A percentile compares a stretch with the other conserved stretches of the same genome.
phyloP scores from a whole-genome alignment of 2,797 vertebrate genomes.

The Tenualosa ilisha region DNA sequence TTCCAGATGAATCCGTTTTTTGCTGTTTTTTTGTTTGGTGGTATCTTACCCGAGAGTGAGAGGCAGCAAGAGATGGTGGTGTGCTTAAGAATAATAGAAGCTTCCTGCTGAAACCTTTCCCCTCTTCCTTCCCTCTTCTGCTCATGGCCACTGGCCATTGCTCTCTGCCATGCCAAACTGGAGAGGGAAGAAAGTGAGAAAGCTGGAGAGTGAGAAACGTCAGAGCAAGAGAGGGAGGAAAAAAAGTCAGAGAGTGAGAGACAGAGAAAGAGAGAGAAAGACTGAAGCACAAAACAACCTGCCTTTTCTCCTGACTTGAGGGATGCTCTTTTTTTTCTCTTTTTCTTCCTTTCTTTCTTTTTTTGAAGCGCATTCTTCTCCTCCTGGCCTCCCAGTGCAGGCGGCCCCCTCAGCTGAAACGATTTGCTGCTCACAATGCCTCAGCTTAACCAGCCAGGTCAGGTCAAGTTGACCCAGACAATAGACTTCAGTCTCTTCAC shows the following conservation, averaged over 20 bases:
- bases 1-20: not conserved
- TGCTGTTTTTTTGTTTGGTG: not conserved
- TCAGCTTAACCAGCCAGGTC: slow-evolving; percentile 86
- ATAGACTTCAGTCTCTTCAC: slow-evolving; percentile 81
- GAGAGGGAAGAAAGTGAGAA: not conserved
- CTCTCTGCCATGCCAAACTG: not conserved
- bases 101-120: not conserved
- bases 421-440: slow-evolving; percentile 82
- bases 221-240: not conserved
- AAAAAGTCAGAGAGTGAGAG: not conserved
- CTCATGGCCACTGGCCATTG: slow-evolving; percentile 14
- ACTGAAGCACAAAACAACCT: slow-evolving; percentile 71
- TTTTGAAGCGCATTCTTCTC: slow-evolving; percentile 74
- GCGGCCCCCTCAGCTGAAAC: slow-evolving; percentile 78
- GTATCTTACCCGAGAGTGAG: not conserved
- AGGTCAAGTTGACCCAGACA: slow-evolving; percentile 85
- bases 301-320: slow-evolving; percentile 73
- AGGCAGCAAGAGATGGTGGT: not conserved
- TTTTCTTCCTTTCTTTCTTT: not conserved
- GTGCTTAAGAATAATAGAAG: not conserved
- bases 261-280: not conserved
- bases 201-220: not conserved
- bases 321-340: slow-evolving; percentile 66
- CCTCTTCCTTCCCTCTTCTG: not conserved
- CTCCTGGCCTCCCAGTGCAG: slow-evolving; percentile 74